Evolutionary conservation across 2,113 vertebrate genomes (phyloP).

Genomic region (Equus quagga): DNA sequence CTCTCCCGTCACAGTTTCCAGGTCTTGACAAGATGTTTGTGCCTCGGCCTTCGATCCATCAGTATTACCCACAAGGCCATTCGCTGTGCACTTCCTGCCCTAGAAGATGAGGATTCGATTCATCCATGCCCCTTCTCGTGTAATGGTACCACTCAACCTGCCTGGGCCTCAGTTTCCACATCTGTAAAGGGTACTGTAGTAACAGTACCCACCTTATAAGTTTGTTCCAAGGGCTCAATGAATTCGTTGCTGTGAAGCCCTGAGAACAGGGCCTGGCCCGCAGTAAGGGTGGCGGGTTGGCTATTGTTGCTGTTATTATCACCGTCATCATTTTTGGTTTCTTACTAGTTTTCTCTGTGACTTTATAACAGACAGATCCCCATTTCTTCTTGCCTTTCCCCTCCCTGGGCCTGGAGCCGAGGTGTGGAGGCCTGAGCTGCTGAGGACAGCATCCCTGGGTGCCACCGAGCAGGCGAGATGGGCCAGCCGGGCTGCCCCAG

Average conservation of each 20-base stretch:
- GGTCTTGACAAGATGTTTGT: neutral
- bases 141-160: neutral
- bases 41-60: neutral
- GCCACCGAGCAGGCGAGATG: neutral
- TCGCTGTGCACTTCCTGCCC: neutral
- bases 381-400: neutral
- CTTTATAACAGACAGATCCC: neutral
- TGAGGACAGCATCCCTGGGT: neutral
- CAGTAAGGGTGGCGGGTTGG: neutral
- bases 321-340: neutral
- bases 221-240: too few relatives aligned
- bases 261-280: too few relatives aligned
- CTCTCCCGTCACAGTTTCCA: neutral
- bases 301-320: fast-evolving
- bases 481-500: fast-evolving
- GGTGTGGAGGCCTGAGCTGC: fast-evolving
- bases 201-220: too few relatives aligned
- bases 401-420: neutral
- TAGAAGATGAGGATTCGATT: neutral
- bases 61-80: neutral
- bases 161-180: neutral
- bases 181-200: neutral
- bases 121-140: neutral
- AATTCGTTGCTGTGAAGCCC: fast-evolving
- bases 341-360: neutral